Conservation (phyloP, 2,888 invertebrate genomes). For the Abscondita cerata region DNA sequence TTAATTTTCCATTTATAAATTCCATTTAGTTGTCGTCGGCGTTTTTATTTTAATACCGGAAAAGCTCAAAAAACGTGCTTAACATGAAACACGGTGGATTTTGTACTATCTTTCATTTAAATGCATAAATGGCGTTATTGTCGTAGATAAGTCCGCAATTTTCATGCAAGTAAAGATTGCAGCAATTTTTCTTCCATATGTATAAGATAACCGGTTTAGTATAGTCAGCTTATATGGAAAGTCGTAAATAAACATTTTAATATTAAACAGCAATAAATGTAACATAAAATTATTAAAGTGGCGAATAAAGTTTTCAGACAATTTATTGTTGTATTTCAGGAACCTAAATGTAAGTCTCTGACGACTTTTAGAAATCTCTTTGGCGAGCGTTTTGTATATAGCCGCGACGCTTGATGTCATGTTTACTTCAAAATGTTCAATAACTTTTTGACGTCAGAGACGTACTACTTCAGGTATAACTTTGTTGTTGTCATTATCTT, state of each 20-base stretch:
- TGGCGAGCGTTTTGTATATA: slow-evolving; percentile 9
- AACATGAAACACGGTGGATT: slow-evolving; percentile 27
- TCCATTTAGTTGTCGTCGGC: slow-evolving; percentile 21
- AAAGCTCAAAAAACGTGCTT: slow-evolving; percentile 32
- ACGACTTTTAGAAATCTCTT: slow-evolving; percentile 22
- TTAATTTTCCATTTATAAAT: slow-evolving; percentile 26
- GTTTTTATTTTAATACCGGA: slow-evolving; percentile 23
- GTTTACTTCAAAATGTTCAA: slow-evolving; percentile 13
- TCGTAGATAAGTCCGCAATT: slow-evolving; percentile 31
- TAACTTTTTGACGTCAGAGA: slow-evolving; percentile 18
- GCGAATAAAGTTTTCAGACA: slow-evolving; percentile 15
- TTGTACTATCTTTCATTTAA: slow-evolving; percentile 25
- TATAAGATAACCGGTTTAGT: slow-evolving; percentile 23
- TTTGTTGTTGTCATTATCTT: slow-evolving; percentile 22
- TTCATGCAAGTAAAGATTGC: slow-evolving; percentile 19
- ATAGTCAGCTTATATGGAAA: slow-evolving; percentile 17
- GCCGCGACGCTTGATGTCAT: slow-evolving; percentile 29
- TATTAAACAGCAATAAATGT: slow-evolving; percentile 27
- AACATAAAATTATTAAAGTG: slow-evolving; percentile 22
- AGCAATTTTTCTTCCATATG: slow-evolving; percentile 18
- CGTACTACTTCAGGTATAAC: slow-evolving; percentile 13
- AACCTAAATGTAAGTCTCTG: slow-evolving; percentile 13
- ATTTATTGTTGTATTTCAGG: slow-evolving; percentile 33
- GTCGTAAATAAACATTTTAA: slow-evolving; percentile 37
- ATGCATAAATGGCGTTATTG: slow-evolving; percentile 35